These are phyloP conservation scores for Eupsittula cactorum DNA, from an alignment of 2,113 vertebrate genomes.

Conservation along the genomic window DNA sequence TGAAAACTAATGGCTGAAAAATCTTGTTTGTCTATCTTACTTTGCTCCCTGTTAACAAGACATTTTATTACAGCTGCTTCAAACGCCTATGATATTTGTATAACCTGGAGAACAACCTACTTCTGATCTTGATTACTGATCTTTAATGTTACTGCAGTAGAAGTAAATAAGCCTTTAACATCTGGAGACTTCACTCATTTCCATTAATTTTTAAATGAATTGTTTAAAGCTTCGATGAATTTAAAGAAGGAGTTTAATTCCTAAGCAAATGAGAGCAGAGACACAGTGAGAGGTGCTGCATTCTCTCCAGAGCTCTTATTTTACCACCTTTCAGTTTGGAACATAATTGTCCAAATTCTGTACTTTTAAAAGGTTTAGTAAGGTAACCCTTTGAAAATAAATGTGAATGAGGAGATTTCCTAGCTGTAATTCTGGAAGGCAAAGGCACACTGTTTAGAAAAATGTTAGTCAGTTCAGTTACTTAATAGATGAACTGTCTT, in stretches of 20 bases:
- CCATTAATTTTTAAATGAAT: neutral
- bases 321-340: neutral
- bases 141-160: neutral
- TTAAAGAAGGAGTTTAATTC: neutral
- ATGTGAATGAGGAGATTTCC: neutral
- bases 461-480: neutral
- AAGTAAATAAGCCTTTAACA: conserved; percentile 8
- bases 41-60: neutral
- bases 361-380: neutral
- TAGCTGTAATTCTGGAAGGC: neutral
- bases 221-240: neutral
- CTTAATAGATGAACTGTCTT: neutral
- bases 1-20: neutral
- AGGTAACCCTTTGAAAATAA: neutral
- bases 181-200: conserved; percentile 5
- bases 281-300: rapidly evolving
- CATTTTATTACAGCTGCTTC: neutral
- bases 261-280: neutral
- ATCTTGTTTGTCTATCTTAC: neutral
- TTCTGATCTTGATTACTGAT: neutral
- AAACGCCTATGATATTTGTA: neutral
- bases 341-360: neutral
- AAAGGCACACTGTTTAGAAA: neutral
- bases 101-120: neutral
- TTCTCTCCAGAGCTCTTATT: neutral